Percentiles rank a stretch among this genome's conserved stretches.
phyloP scores from a whole-genome alignment of 1,140 invertebrate species.

The Hylaeus anthracinus region DNA sequence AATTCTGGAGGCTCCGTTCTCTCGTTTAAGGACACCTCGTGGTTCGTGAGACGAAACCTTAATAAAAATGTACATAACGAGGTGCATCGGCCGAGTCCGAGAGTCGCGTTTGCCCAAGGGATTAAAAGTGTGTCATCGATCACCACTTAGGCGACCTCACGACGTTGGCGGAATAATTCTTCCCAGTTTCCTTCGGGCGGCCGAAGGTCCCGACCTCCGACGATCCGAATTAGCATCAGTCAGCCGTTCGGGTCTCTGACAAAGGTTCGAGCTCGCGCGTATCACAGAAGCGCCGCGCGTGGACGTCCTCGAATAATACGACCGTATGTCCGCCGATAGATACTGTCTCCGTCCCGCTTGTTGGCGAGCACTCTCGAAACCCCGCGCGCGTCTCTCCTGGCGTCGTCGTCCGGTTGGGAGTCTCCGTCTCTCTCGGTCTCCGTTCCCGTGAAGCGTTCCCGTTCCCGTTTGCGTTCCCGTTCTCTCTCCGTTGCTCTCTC shows the following conservation, averaged over 20 bases:
- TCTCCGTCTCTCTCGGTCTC: constrained; percentile 11
- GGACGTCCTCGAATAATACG: constrained; percentile 35
- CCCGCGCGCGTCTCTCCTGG: neutral
- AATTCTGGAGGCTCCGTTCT: no score
- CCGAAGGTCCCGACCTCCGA: neutral
- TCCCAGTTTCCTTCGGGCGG: neutral
- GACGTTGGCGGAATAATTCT: neutral
- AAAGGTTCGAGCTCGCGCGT: neutral
- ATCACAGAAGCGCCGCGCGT: neutral
- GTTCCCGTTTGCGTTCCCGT: constrained; percentile 58
- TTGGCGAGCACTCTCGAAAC: constrained; percentile 7
- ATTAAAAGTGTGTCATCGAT: no score
- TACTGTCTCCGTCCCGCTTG: constrained; percentile 32
- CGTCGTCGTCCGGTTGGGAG: constrained; percentile 38
- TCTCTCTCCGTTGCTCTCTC: constrained; percentile 35
- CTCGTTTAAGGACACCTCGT: no score
- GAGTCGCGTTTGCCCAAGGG: no score
- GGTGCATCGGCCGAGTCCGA: no score
- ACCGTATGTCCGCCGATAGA: constrained; percentile 38
- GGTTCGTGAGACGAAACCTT: no score
- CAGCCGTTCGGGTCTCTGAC: neutral
- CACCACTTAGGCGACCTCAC: no score
- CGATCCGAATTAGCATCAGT: neutral
- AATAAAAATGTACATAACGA: no score
- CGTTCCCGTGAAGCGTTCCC: constrained; percentile 25